Conservation (phyloP, 1,140 invertebrate species). For the Drosophila pallidifrons region DNA sequence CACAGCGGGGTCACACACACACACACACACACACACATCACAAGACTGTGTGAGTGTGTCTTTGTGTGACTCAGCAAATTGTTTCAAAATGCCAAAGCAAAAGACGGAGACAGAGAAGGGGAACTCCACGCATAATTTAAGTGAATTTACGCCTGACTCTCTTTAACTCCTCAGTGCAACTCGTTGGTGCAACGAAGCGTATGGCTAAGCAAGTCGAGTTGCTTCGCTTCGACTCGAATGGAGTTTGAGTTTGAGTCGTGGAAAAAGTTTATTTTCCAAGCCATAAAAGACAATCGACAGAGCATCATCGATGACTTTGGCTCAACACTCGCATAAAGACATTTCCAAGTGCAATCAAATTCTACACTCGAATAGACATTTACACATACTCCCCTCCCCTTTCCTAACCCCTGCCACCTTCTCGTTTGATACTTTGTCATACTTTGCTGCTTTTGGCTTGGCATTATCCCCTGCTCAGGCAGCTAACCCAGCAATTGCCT, state of each 20-base stretch:
- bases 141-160: constrained; percentile 77
- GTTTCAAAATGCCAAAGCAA: constrained; percentile 49
- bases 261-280: constrained; percentile 81
- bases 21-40: too few relatives aligned
- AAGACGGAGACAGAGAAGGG: not conserved
- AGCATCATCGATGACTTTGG: constrained; percentile 65
- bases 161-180: constrained; percentile 52
- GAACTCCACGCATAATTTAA: constrained; percentile 77
- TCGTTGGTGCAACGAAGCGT: constrained; percentile 62
- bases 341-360: constrained; percentile 82
- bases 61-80: constrained; percentile 74
- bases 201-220: constrained; percentile 38
- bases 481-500: constrained; percentile 27
- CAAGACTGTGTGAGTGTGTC: not conserved
- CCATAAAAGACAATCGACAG: constrained; percentile 81
- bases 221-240: not conserved
- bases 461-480: constrained; percentile 2
- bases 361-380: constrained; percentile 81
- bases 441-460: constrained; percentile 58
- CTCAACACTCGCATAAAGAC: constrained; percentile 75
- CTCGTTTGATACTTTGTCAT: constrained; percentile 65
- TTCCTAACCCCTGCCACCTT: not conserved
- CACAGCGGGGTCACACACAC: constrained; percentile 48
- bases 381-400: constrained; percentile 39
- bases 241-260: not conserved